A percentile compares a stretch with the other conserved stretches of the same genome.
These are phyloP conservation scores for Buathra laborator DNA, from an alignment of 2,888 invertebrate genomes.

Conservation along the genomic window DNA sequence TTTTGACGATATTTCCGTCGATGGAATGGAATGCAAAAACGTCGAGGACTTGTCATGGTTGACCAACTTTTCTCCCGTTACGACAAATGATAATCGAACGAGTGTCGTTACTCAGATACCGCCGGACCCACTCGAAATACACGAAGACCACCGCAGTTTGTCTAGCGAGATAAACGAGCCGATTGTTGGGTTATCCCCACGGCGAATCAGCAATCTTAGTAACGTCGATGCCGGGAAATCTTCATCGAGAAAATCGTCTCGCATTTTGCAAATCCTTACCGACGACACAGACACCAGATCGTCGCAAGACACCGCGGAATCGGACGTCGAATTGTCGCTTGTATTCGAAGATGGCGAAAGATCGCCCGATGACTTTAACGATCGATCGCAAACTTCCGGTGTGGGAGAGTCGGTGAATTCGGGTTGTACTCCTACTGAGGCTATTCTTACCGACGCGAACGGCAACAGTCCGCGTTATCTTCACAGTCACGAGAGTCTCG, in stretches of 20 bases:
- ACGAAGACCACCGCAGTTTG: background rate
- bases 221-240: background rate
- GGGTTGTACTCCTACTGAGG: background rate
- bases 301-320: conserved; percentile 8
- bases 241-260: background rate
- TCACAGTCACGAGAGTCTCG: conserved; percentile 4
- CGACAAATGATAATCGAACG: background rate
- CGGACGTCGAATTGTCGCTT: conserved; percentile 29
- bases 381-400: background rate
- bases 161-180: background rate
- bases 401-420: background rate
- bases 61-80: background rate
- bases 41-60: background rate
- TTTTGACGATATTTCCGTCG: conserved; percentile 9
- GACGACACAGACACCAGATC: background rate
- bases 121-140: conserved; percentile 35
- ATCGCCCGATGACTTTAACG: background rate
- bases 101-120: background rate
- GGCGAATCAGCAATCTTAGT: background rate
- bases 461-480: background rate
- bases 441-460: background rate
- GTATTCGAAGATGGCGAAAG: conserved; percentile 34
- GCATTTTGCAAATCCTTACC: background rate
- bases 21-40: background rate
- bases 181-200: background rate